Evolutionary conservation across 1,140 invertebrate genomes (phyloP).

Genomic region (Euwallacea fornicatus): DNA sequence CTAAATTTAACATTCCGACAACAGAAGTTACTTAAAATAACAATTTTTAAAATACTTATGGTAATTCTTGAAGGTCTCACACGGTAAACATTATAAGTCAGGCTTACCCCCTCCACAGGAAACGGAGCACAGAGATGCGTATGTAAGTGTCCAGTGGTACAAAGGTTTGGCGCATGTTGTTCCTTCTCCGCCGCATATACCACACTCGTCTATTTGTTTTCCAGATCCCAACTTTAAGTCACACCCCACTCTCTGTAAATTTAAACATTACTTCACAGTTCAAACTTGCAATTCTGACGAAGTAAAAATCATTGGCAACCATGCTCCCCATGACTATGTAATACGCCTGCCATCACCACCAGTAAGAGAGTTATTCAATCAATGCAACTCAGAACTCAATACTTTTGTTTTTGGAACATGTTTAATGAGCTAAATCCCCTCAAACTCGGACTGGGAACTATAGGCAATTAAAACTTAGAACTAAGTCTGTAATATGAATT

Average conservation of each 20-base stretch:
- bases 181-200: constrained; percentile 88
- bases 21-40: too few relatives aligned
- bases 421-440: too few relatives aligned
- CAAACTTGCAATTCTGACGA: background rate
- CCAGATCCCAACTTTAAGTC: constrained; percentile 84
- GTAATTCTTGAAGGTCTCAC: too few relatives aligned
- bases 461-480: constrained; percentile 16
- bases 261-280: constrained; percentile 3
- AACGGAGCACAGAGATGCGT: constrained; percentile 80
- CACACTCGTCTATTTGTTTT: constrained; percentile 83
- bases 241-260: constrained; percentile 82
- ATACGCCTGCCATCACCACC: too few relatives aligned
- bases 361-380: too few relatives aligned
- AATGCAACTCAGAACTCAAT: too few relatives aligned
- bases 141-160: constrained; percentile 83
- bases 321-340: too few relatives aligned
- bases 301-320: background rate
- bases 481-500: constrained; percentile 7
- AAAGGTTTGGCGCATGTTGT: constrained; percentile 73
- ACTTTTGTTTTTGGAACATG: too few relatives aligned
- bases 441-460: background rate
- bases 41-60: too few relatives aligned
- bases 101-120: constrained; percentile 89
- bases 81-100: too few relatives aligned
- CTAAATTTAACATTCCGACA: too few relatives aligned